These are phyloP conservation scores for Ptychadena robeensis DNA, from an alignment of 2,797 vertebrate species.

Conservation along the genomic window DNA sequence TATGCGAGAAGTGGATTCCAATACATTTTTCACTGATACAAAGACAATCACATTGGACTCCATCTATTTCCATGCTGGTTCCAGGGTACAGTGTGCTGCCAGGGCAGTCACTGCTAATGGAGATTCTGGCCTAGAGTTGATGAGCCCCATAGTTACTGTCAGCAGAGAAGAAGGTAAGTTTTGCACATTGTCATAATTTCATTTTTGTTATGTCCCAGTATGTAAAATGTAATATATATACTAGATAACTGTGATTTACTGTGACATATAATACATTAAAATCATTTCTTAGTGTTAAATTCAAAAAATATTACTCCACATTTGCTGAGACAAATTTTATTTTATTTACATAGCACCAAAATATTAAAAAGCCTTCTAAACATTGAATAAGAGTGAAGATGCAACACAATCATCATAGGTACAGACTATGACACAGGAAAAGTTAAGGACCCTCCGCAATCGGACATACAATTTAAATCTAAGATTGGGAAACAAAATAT, in stretches of 20 bases:
- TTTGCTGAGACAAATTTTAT: too few relatives aligned
- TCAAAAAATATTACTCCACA: too few relatives aligned
- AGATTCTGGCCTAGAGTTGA: constrained; percentile 80
- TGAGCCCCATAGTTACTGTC: constrained; percentile 76
- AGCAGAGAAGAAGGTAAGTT: constrained; percentile 81
- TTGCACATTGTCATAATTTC: neutral
- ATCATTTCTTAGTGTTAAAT: neutral
- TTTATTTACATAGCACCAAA: too few relatives aligned
- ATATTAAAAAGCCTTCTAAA: too few relatives aligned
- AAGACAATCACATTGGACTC: constrained; percentile 85
- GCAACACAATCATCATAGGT: too few relatives aligned
- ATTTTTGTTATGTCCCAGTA: too few relatives aligned
- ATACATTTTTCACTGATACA: constrained; percentile 86
- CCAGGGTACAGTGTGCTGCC: constrained; percentile 81
- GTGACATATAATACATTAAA: too few relatives aligned
- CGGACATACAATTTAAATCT: too few relatives aligned
- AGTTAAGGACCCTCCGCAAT: too few relatives aligned
- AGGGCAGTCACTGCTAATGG: constrained; percentile 81
- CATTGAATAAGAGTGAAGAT: too few relatives aligned
- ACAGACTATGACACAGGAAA: too few relatives aligned
- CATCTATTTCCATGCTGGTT: constrained; percentile 85
- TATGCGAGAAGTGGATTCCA: constrained; percentile 83
- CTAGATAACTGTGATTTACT: neutral
- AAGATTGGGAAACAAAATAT: too few relatives aligned
- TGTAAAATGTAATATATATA: neutral